These are phyloP conservation scores for Syrrhaptes paradoxus DNA, from an alignment of 2,113 vertebrate species.

Conservation along the genomic window DNA sequence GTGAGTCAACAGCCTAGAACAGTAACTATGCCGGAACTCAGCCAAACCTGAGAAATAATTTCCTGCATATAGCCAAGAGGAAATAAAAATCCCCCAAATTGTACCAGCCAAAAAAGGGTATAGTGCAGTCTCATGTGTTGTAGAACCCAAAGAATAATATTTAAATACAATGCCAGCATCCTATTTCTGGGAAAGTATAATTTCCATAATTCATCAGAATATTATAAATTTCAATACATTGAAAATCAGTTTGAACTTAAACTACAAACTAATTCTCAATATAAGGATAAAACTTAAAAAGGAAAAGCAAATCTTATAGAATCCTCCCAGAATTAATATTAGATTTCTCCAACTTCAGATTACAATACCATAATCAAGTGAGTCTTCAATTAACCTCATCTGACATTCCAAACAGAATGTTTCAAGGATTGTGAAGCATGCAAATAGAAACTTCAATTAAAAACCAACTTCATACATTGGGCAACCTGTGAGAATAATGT, in stretches of 20 bases:
- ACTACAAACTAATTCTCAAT: background rate
- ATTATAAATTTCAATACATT: background rate
- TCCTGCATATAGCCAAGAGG: background rate
- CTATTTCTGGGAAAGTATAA: background rate
- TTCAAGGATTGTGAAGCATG: constrained; percentile 29
- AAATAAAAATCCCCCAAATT: background rate
- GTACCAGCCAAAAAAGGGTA: background rate
- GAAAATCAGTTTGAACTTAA: constrained; percentile 12
- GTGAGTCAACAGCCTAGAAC: background rate
- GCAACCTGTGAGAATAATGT: constrained; percentile 4
- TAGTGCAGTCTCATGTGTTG: background rate
- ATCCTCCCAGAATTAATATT: constrained; percentile 23
- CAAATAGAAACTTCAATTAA: constrained; percentile 58
- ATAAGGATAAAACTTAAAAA: constrained; percentile 3
- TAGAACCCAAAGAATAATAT: background rate
- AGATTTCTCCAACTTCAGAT: constrained; percentile 29
- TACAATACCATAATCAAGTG: constrained; percentile 26
- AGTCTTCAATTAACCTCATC: constrained; percentile 57
- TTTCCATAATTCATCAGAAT: background rate
- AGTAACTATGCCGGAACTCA: background rate
- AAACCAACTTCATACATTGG: background rate
- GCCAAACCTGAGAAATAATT: background rate
- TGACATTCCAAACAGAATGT: constrained; percentile 31
- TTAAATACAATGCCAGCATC: background rate
- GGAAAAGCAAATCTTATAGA: constrained; percentile 10